phyloP scores from a whole-genome alignment of 1,140 invertebrate species.

The Pseudomyrmex dendroicus region DNA sequence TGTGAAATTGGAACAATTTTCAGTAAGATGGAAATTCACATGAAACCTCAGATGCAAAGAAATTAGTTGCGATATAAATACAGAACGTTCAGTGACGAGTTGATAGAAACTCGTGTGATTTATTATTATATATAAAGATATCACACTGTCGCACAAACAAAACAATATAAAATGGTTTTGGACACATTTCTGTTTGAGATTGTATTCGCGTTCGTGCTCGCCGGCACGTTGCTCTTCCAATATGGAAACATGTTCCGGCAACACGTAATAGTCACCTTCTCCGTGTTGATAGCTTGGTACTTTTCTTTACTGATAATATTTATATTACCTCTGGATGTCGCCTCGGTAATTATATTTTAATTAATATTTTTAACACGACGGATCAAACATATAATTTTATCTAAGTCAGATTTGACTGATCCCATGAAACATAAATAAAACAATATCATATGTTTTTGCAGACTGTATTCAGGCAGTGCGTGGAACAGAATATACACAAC shows the following conservation, averaged over 20 bases:
- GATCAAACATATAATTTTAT: neutral
- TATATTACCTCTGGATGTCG: conserved; percentile 97
- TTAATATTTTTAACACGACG: neutral
- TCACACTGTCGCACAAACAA: conserved; percentile 25
- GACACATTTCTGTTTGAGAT: conserved; percentile 93
- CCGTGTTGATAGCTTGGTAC: conserved; percentile 98
- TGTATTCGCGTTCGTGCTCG: conserved; percentile 91
- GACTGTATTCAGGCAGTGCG: conserved; percentile 93
- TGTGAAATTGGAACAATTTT: too few species aligned
- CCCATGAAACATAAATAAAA: neutral
- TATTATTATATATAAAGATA: neutral
- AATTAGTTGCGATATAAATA: too few species aligned
- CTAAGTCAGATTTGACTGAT: too few species aligned
- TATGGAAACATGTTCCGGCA: conserved; percentile 98
- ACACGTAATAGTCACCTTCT: conserved; percentile 95
- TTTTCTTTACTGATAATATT: conserved; percentile 99
- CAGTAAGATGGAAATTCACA: too few species aligned
- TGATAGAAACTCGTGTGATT: neutral
- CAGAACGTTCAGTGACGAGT: too few species aligned
- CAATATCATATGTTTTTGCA: conserved; percentile 81
- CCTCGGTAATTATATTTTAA: conserved; percentile 91
- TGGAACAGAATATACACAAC: conserved; percentile 85
- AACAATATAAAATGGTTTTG: conserved; percentile 88
- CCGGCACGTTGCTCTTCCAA: conserved; percentile 93
- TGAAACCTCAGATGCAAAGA: too few species aligned